Base-by-base conservation (phyloP, 2,113 vertebrate species). In the Prolemur simus region DNA sequence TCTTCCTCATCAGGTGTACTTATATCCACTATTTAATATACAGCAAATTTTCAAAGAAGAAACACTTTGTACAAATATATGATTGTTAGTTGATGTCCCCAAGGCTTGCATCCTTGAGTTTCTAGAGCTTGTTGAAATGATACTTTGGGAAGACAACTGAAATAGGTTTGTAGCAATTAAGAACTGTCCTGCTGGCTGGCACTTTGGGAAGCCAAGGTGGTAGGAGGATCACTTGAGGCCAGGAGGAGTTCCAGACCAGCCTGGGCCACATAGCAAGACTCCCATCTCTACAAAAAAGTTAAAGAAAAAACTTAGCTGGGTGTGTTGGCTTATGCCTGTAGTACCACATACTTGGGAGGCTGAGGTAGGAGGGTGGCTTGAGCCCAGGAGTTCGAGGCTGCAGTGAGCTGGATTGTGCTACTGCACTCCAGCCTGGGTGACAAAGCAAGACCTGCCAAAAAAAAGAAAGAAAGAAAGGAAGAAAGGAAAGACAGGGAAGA, bases 41-140 rank as follows among this genome's bases (percentile, higher is more conserved):
- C 12, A 83, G 29, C 39, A 87, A 49, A 60, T 82, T 82, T 89
- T 94, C 81, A 94, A 71, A 94, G 68, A 80, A 88, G 14, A 92
- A 92, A 73, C 5, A 29, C 18, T 71, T 71, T 94, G 9, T 32
- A 73, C 14, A 87, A 52, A 39, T 74, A 73, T 9, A 47, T 47
- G 83, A 87, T 23, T 82, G 12, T 87, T 76, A 82, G 14, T 37
- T 85, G 29, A 87, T 74, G 13, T 42, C 37, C 34, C 87, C 47
- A 60, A 63, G 20, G 4, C 39, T 80, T 87, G 0, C 60, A 69
- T 21, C 56, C 17, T 82, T 82, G 63, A 60, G 3, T 71, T 34
- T 85, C 52, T 37, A 68, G 14, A 84, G 11, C 18, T 68, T 56
- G 34, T 49, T 47, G 60, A 92, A 88, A 39, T 42, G 32, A 82